Base-by-base conservation (phyloP, 2,797 vertebrate species). In the Poecilia gillii region DNA sequence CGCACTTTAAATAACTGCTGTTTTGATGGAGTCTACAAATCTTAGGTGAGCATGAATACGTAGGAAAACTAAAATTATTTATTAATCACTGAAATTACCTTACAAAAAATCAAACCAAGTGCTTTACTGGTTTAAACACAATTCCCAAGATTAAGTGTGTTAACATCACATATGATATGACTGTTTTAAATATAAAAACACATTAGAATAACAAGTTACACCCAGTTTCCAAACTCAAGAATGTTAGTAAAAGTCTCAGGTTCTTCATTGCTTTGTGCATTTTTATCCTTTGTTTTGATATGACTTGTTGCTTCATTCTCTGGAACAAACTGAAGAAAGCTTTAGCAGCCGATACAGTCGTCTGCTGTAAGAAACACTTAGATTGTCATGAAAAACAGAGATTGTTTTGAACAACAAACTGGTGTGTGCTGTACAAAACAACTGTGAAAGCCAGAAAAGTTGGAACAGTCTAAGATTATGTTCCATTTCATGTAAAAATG, bases 1-100 rank as follows among this genome's bases (percentile, higher is more conserved):
- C 74, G 47, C 46, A 84, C 79, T 83, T 87, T 39, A 77, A 83
- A 82, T 78, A 77, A 82, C 72, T 74, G 0, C 11, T 45, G 14
- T 18, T 55, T 75, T 85, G 73, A 81, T 33, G n/a, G 9, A 66
- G 64, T 70, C 66, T 25, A 28, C n/a, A 25, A 46, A 18, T 46
- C 6, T 28, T 46, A 9, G 23, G 4, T 41, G 9, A 23, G 64
- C 64, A 41, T 41, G 8, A 68, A 41, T 12, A 36, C 4, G 23
- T 12, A 66, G 16, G 16, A 64, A 64, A 36, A 36, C 62, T 36
- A 36, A 64, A 8, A 64, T 36, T 64, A 18, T 8, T 64, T 62
- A 33, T 64, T 64, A 33, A 36, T 36, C 16, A 20, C 9, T 64
- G 33, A 36, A 36, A 36, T 20, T 9, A 36, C 6, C 1, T 33